Evolutionary conservation across 2,888 invertebrate genomes (phyloP), one percentile per base, ranked within the genome.

Genomic region (Stenichneumon culpator): DNA sequence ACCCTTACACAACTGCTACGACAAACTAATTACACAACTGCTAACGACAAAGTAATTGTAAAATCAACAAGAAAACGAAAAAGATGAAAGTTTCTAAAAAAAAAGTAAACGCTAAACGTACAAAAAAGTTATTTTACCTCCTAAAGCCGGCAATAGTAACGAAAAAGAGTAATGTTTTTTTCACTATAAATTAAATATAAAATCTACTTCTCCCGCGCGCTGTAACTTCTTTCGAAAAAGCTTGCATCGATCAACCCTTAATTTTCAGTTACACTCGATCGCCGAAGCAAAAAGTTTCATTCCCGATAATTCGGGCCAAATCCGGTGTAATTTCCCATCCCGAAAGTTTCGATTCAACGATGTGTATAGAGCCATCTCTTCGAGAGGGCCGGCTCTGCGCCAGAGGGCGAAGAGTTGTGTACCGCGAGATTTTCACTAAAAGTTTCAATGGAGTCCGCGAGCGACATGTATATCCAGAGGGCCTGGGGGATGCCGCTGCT

Each of bases 401-500:
- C 9, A 3, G 54, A 19, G 22, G 52, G n/a, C 54, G 57, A 22
- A 28, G 60, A 39, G 63, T 63, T 50, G 60, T 74, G 57, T 57
- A 63, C 32, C 28, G 32, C 75, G 75, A 65, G 65, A 67, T 39
- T 39, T 67, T 39, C 39, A 67, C n/a, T 67, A 22, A 22, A 39
- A 67, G 39, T 67, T 65, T 19, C 39, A 39, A 67, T 67, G 19
- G 39, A 67, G 36, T 65, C 22, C 75, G 65, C 75, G 75, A 65
- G 50, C 63, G 65, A 52, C 50, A 52, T 65, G 50, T 44, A 75
- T 57, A 60, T 74, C 19, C 65, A 19, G 86, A 79, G 78, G 86
- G 78, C 72, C 79, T 54, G 79, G 86, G 74, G 86, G 83, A 86
- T 86, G 86, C 85, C 70, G 87, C 82, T 82, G 88, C 57, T 88